phyloP scores from a whole-genome alignment of 2,113 vertebrate genomes.

The Ceuthmochares aereus region DNA sequence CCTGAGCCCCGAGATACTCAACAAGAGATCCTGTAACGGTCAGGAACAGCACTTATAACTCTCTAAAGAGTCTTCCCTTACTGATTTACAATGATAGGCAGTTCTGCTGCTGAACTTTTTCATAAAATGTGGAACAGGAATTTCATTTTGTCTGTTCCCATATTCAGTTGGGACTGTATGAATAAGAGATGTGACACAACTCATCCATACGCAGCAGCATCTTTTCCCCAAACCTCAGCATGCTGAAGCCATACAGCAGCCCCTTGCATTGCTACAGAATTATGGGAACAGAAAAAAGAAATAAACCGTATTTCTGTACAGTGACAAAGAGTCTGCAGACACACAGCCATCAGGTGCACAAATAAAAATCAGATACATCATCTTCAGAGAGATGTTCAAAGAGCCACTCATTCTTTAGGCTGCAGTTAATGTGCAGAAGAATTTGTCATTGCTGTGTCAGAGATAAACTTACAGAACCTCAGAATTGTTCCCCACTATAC shows the following conservation, averaged over 20 bases:
- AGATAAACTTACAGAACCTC: not conserved
- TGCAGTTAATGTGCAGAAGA: not conserved
- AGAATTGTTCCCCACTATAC: not conserved
- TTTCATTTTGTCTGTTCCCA: not conserved
- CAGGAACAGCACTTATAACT: not conserved
- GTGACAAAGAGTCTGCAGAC: not conserved
- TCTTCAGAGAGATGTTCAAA: not conserved
- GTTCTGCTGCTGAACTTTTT: constrained; percentile 22
- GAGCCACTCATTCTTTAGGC: not conserved
- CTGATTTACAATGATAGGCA: constrained; percentile 39
- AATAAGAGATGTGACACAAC: constrained; percentile 41
- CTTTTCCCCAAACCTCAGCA: not conserved
- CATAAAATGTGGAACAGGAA: constrained; percentile 5
- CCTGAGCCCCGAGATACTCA: not conserved
- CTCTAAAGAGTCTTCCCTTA: not conserved
- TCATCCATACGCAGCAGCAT: not conserved
- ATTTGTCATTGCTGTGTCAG: not conserved
- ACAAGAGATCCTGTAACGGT: not conserved
- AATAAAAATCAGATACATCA: not conserved
- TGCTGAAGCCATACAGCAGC: not conserved
- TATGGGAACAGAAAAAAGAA: not conserved
- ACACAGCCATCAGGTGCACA: not conserved
- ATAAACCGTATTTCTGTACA: not conserved
- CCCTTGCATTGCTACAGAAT: not conserved
- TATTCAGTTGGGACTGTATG: not conserved